Conservation (phyloP, 2,797 vertebrate species). For the Cetoscarus ocellatus region DNA sequence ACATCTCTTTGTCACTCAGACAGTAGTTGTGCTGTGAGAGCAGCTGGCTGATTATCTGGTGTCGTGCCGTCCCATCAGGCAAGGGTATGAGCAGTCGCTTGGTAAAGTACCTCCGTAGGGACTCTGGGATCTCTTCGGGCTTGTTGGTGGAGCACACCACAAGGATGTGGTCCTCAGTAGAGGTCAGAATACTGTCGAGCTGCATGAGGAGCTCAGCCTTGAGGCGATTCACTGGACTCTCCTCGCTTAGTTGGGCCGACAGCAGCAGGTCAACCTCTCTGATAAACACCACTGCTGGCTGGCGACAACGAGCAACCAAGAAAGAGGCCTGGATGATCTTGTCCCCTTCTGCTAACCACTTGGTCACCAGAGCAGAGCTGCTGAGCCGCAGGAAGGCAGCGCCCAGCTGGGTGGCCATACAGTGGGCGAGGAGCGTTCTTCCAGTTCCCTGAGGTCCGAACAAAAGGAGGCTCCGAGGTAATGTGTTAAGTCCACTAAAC, state of each 20-base stretch:
- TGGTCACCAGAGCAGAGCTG: constrained; percentile 94
- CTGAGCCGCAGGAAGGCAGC: constrained; percentile 95
- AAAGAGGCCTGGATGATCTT: constrained; percentile 97
- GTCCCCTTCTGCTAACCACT: constrained; percentile 97
- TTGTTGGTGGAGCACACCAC: constrained; percentile 99
- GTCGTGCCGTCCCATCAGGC: constrained; percentile 95
- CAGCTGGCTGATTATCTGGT: constrained; percentile 99
- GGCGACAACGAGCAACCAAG: constrained; percentile 96
- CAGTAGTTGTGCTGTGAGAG: constrained; percentile 99
- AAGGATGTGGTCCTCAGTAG: constrained; percentile 95
- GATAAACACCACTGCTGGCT: constrained; percentile 97
- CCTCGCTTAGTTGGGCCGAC: constrained; percentile 92
- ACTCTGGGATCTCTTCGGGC: constrained; percentile 98
- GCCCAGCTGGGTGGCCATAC: constrained; percentile 96
- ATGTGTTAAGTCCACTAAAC: constrained; percentile 93
- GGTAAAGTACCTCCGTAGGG: constrained; percentile 97
- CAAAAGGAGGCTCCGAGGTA: constrained; percentile 97
- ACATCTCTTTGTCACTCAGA: constrained; percentile 98
- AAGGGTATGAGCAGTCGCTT: constrained; percentile 97
- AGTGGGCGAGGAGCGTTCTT: constrained; percentile 95
- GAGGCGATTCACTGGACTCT: constrained; percentile 94
- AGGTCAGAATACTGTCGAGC: constrained; percentile 95
- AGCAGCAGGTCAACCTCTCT: constrained; percentile 97
- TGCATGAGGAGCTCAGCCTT: constrained; percentile 98
- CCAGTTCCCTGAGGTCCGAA: constrained; percentile 99